Evolutionary conservation across 64 coral and sea anemone species (phyloP).

Genomic region (Exaiptasia diaphana): DNA sequence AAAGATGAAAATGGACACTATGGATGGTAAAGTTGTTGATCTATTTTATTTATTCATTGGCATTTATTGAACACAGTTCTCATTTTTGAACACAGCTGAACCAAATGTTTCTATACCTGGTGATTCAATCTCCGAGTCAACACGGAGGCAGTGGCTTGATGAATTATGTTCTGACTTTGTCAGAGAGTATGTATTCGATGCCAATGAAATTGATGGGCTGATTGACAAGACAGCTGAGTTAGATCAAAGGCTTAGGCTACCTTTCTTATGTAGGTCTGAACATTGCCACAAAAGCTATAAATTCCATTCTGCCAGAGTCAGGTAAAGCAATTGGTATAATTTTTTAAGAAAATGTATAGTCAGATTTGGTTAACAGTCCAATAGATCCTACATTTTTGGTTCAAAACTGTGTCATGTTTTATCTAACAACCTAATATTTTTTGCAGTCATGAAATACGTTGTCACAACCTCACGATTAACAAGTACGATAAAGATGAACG

Average conservation of each 20-base stretch:
- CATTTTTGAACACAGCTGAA: background rate
- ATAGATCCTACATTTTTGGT: too few relatives aligned
- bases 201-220: slow-evolving; percentile 22
- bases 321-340: too few relatives aligned
- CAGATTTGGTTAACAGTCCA: too few relatives aligned
- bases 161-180: slow-evolving; percentile 27
- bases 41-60: background rate
- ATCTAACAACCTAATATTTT: too few relatives aligned
- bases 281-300: slow-evolving; percentile 19
- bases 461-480: background rate
- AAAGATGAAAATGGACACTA: background rate
- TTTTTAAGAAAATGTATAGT: too few relatives aligned
- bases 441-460: background rate
- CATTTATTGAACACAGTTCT: background rate
- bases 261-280: slow-evolving; percentile 2
- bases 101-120: slow-evolving; percentile 6
- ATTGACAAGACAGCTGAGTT: slow-evolving; percentile 23
- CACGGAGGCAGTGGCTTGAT: slow-evolving; percentile 5
- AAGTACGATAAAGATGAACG: background rate
- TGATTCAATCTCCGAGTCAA: background rate
- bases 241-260: slow-evolving; percentile 9
- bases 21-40: slow-evolving; percentile 1
- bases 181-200: slow-evolving; percentile 13
- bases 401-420: too few relatives aligned
- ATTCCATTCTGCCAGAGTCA: slow-evolving; percentile 31